Conservation (phyloP, 2,113 vertebrate species). For the Aythya baeri region DNA sequence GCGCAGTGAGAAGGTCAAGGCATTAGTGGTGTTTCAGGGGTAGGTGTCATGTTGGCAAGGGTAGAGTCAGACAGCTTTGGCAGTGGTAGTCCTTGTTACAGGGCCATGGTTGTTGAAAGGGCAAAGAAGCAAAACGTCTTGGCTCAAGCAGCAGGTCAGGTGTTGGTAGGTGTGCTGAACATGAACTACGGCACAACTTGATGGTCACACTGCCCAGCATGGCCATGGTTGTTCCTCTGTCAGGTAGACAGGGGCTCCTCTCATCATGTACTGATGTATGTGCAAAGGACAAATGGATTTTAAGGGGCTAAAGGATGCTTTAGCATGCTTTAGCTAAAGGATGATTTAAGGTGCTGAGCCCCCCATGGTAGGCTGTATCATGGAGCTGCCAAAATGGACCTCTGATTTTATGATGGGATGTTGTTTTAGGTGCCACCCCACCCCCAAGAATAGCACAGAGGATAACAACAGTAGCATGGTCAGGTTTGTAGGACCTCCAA, state of each 20-base stretch:
- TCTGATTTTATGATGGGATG: neutral
- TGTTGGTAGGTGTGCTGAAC: neutral
- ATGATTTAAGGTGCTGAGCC: neutral
- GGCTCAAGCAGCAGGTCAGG: neutral
- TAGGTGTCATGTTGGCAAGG: neutral
- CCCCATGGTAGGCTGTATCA: accelerated
- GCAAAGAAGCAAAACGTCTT: neutral
- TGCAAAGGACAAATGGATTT: neutral
- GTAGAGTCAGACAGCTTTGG: accelerated
- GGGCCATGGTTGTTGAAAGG: neutral
- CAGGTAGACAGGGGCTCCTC: neutral
- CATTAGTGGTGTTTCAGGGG: neutral
- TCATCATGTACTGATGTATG: accelerated
- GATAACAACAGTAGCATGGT: neutral
- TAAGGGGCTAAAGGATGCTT: neutral
- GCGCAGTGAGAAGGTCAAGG: accelerated
- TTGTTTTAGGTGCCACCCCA: neutral
- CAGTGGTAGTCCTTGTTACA: neutral
- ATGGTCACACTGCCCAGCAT: accelerated
- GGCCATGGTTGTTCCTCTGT: neutral
- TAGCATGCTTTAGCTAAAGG: no score
- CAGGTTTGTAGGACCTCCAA: neutral
- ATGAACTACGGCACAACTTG: accelerated
- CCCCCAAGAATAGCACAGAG: neutral
- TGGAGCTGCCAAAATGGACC: neutral